Conservation (phyloP, 2,888 invertebrate genomes). For the Heliothis peltigera region DNA sequence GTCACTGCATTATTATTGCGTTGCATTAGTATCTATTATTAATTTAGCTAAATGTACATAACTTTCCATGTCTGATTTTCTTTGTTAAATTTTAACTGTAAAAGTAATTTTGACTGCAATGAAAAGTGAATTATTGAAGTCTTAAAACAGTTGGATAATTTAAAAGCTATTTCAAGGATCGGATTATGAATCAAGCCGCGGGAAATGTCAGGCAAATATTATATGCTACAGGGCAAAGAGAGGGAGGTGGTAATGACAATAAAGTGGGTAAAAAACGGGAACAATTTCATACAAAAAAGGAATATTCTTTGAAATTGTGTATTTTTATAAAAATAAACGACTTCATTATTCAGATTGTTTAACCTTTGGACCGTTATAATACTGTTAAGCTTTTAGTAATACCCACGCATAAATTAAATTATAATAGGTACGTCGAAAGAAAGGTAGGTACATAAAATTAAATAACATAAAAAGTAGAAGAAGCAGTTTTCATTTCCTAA, state of each 20-base stretch:
- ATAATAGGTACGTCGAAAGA: slow-evolving; percentile 13
- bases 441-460: slow-evolving; percentile 17
- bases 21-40: slow-evolving; percentile 16
- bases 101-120: neutral
- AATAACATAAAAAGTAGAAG: neutral
- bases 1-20: slow-evolving; percentile 27
- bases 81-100: neutral
- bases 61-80: too few relatives aligned
- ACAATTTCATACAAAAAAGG: neutral
- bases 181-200: neutral
- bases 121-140: neutral
- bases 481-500: too few relatives aligned
- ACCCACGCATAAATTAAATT: slow-evolving; percentile 12
- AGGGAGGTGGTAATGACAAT: neutral
- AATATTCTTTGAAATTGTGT: neutral
- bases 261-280: neutral
- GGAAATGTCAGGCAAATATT: neutral
- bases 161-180: too few relatives aligned
- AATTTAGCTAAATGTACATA: slow-evolving; percentile 8
- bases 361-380: slow-evolving; percentile 15
- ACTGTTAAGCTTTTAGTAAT: neutral
- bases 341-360: slow-evolving; percentile 20
- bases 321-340: slow-evolving; percentile 2
- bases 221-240: neutral
- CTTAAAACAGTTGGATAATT: neutral